Evolutionary conservation across 2,797 vertebrate species (phyloP).

Genomic region (Ceyx erithaca): DNA sequence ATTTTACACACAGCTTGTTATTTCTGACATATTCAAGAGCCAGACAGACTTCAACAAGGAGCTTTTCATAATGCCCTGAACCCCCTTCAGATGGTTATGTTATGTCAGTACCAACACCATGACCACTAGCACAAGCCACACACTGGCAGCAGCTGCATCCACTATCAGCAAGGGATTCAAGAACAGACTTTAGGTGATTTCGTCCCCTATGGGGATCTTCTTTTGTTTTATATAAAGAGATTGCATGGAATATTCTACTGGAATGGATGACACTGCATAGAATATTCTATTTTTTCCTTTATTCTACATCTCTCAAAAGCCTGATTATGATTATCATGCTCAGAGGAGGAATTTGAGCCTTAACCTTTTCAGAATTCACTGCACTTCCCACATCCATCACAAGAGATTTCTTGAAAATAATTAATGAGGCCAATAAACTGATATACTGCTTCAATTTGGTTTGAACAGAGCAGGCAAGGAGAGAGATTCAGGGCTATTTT

Average conservation of each 20-base stretch:
- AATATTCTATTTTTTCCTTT: not conserved
- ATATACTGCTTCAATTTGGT: not conserved
- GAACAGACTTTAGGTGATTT: not conserved
- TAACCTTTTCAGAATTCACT: not conserved
- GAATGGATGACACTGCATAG: not conserved
- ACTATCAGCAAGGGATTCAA: not conserved
- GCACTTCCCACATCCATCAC: not conserved
- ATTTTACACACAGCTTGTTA: not conserved
- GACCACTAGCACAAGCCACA: not conserved
- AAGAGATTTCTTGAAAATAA: not conserved
- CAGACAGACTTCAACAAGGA: not conserved
- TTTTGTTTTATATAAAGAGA: not conserved
- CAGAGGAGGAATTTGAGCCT: not conserved
- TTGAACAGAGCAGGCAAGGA: not conserved
- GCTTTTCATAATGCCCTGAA: not conserved
- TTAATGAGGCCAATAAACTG: not conserved
- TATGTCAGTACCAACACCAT: not conserved
- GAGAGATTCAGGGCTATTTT: not conserved
- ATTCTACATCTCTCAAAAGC: not conserved
- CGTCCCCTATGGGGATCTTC: not conserved
- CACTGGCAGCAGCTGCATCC: not conserved
- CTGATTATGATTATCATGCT: not conserved
- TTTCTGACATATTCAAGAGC: not conserved
- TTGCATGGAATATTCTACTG: not conserved
- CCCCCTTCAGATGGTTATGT: not conserved